Conservation (phyloP, 2,888 invertebrate genomes). For the Andrena praecox region DNA sequence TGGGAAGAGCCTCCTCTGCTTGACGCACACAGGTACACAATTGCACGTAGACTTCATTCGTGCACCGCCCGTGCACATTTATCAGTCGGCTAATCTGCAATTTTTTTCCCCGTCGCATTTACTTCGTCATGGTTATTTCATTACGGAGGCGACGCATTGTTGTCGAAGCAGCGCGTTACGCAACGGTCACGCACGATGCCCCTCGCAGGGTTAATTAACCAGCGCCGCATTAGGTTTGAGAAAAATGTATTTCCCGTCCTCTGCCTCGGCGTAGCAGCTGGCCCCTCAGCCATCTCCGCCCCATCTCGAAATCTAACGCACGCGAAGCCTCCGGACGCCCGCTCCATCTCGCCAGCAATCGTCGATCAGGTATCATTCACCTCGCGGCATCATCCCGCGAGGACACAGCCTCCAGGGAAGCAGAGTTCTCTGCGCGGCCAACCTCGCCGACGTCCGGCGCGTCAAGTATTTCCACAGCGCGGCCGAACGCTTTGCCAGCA, state of each 20-base stretch:
- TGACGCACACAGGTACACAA: neutral
- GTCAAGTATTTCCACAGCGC: neutral
- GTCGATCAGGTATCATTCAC: too few species aligned
- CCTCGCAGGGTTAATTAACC: slow-evolving; percentile 6
- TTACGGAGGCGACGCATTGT: slow-evolving; percentile 25
- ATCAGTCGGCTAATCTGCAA: slow-evolving; percentile 31
- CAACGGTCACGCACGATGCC: slow-evolving; percentile 21
- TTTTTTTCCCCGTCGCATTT: slow-evolving; percentile 28
- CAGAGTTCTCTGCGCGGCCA: neutral
- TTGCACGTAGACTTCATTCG: neutral
- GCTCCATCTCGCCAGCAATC: too few species aligned
- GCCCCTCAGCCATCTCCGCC: too few species aligned
- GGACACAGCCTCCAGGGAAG: neutral
- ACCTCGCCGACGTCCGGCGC: neutral
- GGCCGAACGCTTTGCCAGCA: neutral
- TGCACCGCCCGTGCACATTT: neutral
- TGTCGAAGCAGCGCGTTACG: slow-evolving; percentile 38
- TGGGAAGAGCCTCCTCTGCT: too few species aligned
- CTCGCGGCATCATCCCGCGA: too few species aligned
- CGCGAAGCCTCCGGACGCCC: too few species aligned
- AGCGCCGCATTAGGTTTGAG: neutral
- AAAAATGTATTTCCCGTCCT: slow-evolving; percentile 6
- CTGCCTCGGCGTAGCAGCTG: too few species aligned
- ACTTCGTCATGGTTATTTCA: slow-evolving; percentile 29
- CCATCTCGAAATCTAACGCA: too few species aligned